Conservation (phyloP, 2,797 vertebrate species). For the Peromyscus eremicus region DNA sequence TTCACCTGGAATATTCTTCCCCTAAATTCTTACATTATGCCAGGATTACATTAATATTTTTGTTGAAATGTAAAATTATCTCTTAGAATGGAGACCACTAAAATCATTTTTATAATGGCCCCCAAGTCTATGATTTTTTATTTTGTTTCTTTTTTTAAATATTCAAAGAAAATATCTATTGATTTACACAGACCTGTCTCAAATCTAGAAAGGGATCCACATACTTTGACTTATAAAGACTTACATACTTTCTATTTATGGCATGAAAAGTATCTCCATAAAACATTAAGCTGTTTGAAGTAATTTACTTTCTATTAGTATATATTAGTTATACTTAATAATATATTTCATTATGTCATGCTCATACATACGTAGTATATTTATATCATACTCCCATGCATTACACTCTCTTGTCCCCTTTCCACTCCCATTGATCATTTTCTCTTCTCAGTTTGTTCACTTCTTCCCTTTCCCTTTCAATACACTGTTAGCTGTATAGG, state of each 20-base stretch:
- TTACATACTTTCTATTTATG: background rate
- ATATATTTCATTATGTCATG: background rate
- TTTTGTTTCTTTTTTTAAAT: conserved; percentile 12
- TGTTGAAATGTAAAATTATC: background rate
- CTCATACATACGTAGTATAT: background rate
- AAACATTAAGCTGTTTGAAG: background rate
- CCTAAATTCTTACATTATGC: background rate
- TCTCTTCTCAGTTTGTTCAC: too few species aligned
- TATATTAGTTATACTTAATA: background rate
- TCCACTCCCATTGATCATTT: too few species aligned
- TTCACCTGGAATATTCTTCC: background rate
- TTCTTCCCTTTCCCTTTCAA: background rate
- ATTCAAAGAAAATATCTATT: background rate
- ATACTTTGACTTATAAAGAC: background rate
- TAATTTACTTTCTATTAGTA: background rate
- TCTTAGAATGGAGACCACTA: background rate
- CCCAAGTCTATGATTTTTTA: background rate
- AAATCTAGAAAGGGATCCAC: background rate
- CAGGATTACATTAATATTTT: background rate
- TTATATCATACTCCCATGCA: background rate
- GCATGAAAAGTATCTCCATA: background rate
- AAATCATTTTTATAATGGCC: conserved; percentile 6
- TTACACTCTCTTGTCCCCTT: too few species aligned
- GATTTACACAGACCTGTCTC: background rate
- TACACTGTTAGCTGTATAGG: background rate